Conservation (phyloP, 2,888 invertebrate genomes). For the Megalurothrips usitatus region DNA sequence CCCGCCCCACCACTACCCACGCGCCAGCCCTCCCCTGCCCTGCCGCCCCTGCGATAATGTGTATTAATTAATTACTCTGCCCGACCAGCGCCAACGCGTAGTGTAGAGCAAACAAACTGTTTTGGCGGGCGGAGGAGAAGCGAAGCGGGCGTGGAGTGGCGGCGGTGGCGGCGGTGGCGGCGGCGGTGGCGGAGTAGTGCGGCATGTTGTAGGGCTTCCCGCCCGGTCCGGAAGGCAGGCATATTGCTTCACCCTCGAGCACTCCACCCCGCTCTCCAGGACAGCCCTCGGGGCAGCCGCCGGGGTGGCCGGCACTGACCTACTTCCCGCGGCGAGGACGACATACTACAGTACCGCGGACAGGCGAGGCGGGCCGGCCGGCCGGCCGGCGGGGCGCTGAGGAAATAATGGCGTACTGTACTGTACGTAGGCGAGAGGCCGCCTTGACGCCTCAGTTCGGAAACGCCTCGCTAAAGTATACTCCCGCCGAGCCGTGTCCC, state of each 20-base stretch:
- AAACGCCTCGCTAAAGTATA: too few species aligned
- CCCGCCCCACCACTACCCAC: background rate
- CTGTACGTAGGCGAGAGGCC: too few species aligned
- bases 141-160: too few species aligned
- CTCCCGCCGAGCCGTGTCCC: too few species aligned
- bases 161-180: too few species aligned
- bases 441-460: too few species aligned
- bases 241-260: constrained; percentile 24
- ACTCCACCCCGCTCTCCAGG: background rate
- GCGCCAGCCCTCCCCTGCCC: background rate
- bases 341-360: too few species aligned
- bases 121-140: background rate
- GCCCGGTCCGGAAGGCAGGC: background rate
- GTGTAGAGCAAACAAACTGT: constrained; percentile 10
- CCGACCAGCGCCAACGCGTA: background rate
- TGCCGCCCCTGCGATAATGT: background rate
- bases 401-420: too few species aligned
- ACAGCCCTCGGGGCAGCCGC: background rate
- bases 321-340: too few species aligned
- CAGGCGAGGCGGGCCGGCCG: too few species aligned
- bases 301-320: too few species aligned
- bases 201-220: constrained; percentile 8
- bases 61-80: background rate
- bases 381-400: too few species aligned
- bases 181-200: background rate